These are phyloP conservation scores for Psittacara wagleri DNA, from an alignment of 2,113 vertebrate species.

Conservation along the genomic window DNA sequence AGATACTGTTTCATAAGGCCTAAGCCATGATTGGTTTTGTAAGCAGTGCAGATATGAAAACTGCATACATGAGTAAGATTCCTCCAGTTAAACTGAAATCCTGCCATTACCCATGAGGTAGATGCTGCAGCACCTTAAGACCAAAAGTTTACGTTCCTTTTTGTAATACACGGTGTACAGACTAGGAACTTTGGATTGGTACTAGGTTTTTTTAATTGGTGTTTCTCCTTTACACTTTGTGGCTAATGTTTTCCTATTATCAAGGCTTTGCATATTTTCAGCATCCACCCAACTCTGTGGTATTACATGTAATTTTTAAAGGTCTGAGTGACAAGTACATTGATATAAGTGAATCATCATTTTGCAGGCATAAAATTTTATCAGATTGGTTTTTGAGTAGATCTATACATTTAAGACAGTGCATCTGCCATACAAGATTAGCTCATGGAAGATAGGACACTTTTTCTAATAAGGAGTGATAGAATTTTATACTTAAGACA, in stretches of 20 bases:
- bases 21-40: neutral
- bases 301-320: constrained; percentile 65
- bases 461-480: constrained; percentile 52
- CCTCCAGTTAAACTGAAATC: constrained; percentile 20
- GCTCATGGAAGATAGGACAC: constrained; percentile 67
- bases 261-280: constrained; percentile 75
- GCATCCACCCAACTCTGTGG: constrained; percentile 70
- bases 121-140: neutral
- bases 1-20: neutral
- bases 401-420: constrained; percentile 74
- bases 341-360: constrained; percentile 82
- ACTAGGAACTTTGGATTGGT: neutral
- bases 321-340: constrained; percentile 78
- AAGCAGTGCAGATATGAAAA: neutral
- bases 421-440: constrained; percentile 77
- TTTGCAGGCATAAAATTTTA: constrained; percentile 77
- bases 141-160: neutral
- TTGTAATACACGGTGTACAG: neutral
- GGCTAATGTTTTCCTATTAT: constrained; percentile 77
- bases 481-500: constrained; percentile 62
- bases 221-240: constrained; percentile 67
- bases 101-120: neutral
- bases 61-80: neutral
- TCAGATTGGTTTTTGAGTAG: constrained; percentile 81
- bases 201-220: constrained; percentile 1